Base-by-base conservation (phyloP, 2,888 invertebrate species). In the Scaeva pyrastri region DNA sequence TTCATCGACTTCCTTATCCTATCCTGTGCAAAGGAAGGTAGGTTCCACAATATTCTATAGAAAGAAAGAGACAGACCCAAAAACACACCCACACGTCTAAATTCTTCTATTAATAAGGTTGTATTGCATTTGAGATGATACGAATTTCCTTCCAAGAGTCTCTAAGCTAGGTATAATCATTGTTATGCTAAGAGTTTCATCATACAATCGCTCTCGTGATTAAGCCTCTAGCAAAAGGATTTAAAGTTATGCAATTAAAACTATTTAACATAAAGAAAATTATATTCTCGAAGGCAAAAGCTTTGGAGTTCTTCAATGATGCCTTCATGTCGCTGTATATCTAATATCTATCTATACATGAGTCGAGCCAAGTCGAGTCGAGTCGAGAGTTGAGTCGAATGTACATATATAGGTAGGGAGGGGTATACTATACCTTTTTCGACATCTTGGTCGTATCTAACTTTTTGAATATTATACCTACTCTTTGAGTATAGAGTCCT, bases 201-300 rank as follows among this genome's bases (percentile, higher is more conserved):
- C 66, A 77, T 82, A 77, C 71, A 77, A 72, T 82, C 77, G 58
- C 64, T 81, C 76, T 71, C 81, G 81, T 81, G 81, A 76, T 82
- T 77, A 77, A 82, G 82, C 82, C 82, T 72, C 72, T 62, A 50
- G 82, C 77, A 82, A 72, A 82, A 82, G 77, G 82, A 82, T 82
- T 82, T 77, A 77, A 77, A 82, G 82, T 82, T 77, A 82, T 82
- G 82, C 82, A 82, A 77, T 82, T 82, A 82, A 82, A 82, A 76
- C 82, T 82, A 82, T 82, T 82, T 82, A 82, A 72, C 77, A 82
- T 77, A 82, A 82, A 82, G 82, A 77, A 77, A 82, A 77, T 82
- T 77, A 68, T 82, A 77, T 72, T 72, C 77, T 77, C 66, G 45
- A 71, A 77, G 81, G 81, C 70, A 64, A 70, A 62, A 23, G 55